A percentile compares a stretch with the other conserved stretches of the same genome.
These are phyloP conservation scores for Henicopernis longicauda DNA, from an alignment of 2,113 vertebrate genomes.

Conservation along the genomic window DNA sequence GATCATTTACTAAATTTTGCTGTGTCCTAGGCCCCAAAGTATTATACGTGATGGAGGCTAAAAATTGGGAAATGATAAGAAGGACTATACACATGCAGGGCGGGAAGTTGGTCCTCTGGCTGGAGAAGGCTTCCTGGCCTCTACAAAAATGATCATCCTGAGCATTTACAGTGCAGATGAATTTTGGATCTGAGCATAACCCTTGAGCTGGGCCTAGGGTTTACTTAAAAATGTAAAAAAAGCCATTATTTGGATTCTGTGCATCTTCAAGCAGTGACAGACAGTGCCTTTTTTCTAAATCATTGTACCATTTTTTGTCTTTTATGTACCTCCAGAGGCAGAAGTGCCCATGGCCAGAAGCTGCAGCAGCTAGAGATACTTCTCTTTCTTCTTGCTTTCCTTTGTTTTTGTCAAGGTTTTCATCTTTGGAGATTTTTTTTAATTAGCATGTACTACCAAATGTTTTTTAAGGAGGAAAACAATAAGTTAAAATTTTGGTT, in stretches of 20 bases:
- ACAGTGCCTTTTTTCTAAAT: background rate
- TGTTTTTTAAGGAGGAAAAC: background rate
- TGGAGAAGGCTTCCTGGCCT: background rate
- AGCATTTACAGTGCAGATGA: background rate
- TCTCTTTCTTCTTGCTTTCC: background rate
- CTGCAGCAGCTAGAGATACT: background rate
- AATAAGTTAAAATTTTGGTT: background rate
- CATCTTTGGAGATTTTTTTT: background rate
- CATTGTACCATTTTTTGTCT: background rate
- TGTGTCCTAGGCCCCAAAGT: background rate
- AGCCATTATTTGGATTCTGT: background rate
- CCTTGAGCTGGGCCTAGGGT: background rate
- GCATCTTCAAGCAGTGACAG: background rate
- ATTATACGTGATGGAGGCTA: background rate
- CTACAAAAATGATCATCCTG: background rate
- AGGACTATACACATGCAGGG: background rate
- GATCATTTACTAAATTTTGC: background rate
- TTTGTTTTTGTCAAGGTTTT: background rate
- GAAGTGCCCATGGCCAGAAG: background rate
- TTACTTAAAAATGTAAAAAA: background rate
- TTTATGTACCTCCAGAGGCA: background rate
- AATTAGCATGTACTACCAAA: background rate
- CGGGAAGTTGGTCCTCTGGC: background rate
- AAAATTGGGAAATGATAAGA: background rate
- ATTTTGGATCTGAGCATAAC: background rate